Evolutionary conservation across 2,888 invertebrate genomes (phyloP).

Genomic region (Tetrapedia diversipes): DNA sequence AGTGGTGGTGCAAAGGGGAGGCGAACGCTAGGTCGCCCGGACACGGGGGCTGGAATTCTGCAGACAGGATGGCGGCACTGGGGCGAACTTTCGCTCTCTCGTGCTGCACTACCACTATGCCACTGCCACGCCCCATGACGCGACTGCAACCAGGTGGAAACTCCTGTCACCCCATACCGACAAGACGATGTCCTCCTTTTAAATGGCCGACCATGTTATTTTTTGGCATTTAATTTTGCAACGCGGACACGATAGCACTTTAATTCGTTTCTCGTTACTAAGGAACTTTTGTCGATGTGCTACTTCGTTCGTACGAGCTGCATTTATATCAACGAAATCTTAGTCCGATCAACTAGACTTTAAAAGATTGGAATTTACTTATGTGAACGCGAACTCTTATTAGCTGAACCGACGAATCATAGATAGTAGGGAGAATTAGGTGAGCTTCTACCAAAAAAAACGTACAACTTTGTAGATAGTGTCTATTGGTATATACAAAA

Average conservation of each 20-base stretch:
- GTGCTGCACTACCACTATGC: constrained; percentile 66
- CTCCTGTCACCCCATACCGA: constrained; percentile 2
- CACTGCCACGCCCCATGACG: constrained; percentile 65
- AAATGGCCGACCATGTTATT: constrained; percentile 33
- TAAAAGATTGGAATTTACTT: too few species aligned
- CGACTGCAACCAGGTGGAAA: constrained; percentile 45
- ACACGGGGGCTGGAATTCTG: constrained; percentile 68
- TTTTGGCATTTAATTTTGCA: constrained; percentile 32
- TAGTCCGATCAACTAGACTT: too few species aligned
- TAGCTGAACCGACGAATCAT: too few species aligned
- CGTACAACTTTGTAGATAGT: too few species aligned
- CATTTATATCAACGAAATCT: too few species aligned
- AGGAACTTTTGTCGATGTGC: too few species aligned
- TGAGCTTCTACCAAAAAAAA: too few species aligned
- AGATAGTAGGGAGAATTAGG: too few species aligned
- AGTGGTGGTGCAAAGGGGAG: constrained; percentile 47
- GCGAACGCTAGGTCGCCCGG: constrained; percentile 59
- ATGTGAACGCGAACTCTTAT: too few species aligned
- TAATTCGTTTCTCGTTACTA: not conserved
- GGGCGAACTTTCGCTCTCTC: constrained; percentile 79
- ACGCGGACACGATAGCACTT: not conserved
- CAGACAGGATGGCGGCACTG: constrained; percentile 76
- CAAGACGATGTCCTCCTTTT: constrained; percentile 17
- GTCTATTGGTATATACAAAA: too few species aligned
- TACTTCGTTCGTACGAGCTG: too few species aligned